phyloP scores from a whole-genome alignment of 2,888 invertebrate species.

The Malacosoma neustria region DNA sequence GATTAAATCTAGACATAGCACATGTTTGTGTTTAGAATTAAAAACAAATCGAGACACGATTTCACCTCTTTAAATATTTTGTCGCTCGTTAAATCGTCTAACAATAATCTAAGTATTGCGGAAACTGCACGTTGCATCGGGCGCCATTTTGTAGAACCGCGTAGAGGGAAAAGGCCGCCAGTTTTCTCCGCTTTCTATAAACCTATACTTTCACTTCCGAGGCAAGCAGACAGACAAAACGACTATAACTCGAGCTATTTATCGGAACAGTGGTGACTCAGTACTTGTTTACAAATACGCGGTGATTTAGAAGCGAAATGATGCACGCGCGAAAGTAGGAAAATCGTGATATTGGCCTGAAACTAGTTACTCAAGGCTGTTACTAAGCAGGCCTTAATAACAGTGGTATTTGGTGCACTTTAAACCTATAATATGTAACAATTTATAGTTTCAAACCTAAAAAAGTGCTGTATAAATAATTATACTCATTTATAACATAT shows the following conservation, averaged over 20 bases:
- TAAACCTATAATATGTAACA: no score
- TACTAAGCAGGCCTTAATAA: no score
- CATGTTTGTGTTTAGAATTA: no score
- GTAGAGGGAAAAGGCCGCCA: slow-evolving; percentile 22
- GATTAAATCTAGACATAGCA: no score
- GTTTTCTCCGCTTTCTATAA: slow-evolving; percentile 50
- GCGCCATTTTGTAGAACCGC: slow-evolving; percentile 21
- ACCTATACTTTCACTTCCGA: slow-evolving; percentile 46
- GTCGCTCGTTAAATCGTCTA: not conserved
- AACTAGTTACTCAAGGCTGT: no score
- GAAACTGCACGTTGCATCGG: slow-evolving; percentile 28
- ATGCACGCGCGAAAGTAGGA: slow-evolving; percentile 5
- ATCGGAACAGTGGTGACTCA: slow-evolving; percentile 35
- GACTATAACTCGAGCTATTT: slow-evolving; percentile 29
- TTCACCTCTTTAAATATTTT: not conserved
- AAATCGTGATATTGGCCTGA: slow-evolving; percentile 1
- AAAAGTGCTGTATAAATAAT: no score
- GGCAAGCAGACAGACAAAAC: slow-evolving; percentile 36
- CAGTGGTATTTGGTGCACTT: no score
- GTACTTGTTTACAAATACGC: slow-evolving; percentile 22
- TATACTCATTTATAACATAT: no score
- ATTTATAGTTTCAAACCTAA: no score
- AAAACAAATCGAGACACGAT: no score
- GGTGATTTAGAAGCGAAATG: slow-evolving; percentile 17
- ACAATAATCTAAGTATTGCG: not conserved